Evolutionary conservation across 2,113 vertebrate species (phyloP), one percentile per base, ranked within the genome.

Genomic region (Apistogramma diplotaenia): DNA sequence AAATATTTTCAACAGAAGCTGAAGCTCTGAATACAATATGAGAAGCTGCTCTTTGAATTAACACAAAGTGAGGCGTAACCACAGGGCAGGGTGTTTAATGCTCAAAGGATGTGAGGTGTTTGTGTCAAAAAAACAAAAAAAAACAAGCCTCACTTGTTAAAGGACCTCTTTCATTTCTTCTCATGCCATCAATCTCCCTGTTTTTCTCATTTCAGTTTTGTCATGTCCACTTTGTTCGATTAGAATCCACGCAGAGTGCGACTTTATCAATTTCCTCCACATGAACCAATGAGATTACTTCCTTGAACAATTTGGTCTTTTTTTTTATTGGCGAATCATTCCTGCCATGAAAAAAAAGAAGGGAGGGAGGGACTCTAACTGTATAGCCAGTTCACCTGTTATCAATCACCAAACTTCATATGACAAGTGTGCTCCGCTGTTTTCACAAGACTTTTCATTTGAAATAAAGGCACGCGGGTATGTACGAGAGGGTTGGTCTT

Each of bases 401-500:
- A 95, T 95, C 93, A 94, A 92, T 95, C 93, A 95, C 65, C 15
- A 18, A 58, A 88, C 62, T 81, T 85, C 80, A 84, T 73, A 29
- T 33, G 62, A 77, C 5, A 51, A 67, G 77, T 62, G 77, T 40
- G 40, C 61, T 73, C 4, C 51, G 29, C 76, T 83, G 85, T 89
- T 90, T 76, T 89, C 82, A 89, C 79, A 74, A 89, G 85, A 74
- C 76, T 79, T 93, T 86, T 86, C 59, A 84, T 84, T 76, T 73
- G 67, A 83, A 87, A 87, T 74, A 49, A 83, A 85, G 60, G 31
- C 65, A 37, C 2, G 11, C 16, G 2, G 2, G 59, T 27, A 31
- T 37, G 71, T 61, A 43, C 54, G 25, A 46, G 57, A 74, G 40
- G 15, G 2, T 25, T 35, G 18, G 67, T 56, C 16, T 76, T 56